Evolutionary conservation across 2,888 invertebrate species (phyloP).

Genomic region (Amiota communis): DNA sequence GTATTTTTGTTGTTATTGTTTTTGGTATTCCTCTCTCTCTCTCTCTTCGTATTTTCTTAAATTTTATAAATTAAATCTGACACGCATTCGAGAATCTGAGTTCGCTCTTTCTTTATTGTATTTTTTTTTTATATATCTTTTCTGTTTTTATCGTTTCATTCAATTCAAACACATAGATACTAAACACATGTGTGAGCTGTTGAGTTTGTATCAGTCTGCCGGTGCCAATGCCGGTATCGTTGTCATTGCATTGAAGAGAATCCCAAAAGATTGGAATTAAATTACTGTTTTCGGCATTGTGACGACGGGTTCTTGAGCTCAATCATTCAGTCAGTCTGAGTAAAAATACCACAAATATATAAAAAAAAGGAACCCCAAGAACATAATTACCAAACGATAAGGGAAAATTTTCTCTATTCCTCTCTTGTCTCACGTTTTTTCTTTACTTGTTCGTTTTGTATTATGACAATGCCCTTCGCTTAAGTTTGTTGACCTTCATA

Average conservation of each 20-base stretch:
- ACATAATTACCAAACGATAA: background rate
- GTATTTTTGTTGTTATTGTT: constrained; percentile 3
- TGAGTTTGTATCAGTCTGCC: constrained; percentile 15
- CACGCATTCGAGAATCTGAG: constrained; percentile 46
- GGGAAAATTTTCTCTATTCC: background rate
- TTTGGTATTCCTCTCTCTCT: constrained; percentile 12
- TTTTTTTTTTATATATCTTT: constrained; percentile 61
- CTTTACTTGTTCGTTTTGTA: background rate
- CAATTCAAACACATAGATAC: no score
- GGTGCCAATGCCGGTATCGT: no score
- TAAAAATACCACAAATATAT: background rate
- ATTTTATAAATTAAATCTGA: constrained; percentile 49
- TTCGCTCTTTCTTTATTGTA: constrained; percentile 40
- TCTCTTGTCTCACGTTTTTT: background rate
- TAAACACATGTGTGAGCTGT: background rate
- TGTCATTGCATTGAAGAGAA: constrained; percentile 46
- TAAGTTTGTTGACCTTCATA: constrained; percentile 64
- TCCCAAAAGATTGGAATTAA: constrained; percentile 62
- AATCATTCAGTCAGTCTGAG: background rate
- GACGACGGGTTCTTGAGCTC: constrained; percentile 9
- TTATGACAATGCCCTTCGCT: constrained; percentile 8
- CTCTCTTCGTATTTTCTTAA: constrained; percentile 32
- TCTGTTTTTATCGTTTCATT: constrained; percentile 56
- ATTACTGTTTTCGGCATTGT: constrained; percentile 55
- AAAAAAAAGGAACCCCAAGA: background rate